Base-by-base conservation (phyloP, 1,140 invertebrate genomes). In the Diplogasteroides magnus region DNA sequence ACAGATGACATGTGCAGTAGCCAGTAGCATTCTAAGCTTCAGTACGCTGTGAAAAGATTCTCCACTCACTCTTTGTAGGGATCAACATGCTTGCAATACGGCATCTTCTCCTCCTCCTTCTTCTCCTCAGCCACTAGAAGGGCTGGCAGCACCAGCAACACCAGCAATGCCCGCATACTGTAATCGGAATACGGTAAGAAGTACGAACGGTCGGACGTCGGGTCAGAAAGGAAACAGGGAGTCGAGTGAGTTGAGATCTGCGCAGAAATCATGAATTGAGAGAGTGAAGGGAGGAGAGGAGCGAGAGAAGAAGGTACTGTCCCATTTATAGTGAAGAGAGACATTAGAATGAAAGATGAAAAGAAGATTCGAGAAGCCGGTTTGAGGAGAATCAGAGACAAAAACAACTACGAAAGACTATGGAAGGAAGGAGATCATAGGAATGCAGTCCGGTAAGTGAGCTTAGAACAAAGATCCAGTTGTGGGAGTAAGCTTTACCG, bases 1-100 rank as follows among this genome's bases (percentile, higher is more conserved):
- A n/a, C n/a, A 29, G 13, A 63, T 1, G 25, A 2, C 27, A 63
- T 63, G 1, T 11, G 31, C 23, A 14, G 27, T 25, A 23, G 29
- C 26, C 37, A 23, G 27, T 11, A 64, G 25, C n/a, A 31, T 29
- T 23, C 56, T 6, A 32, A 58, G 29, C 56, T 57, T 27, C 32
- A 14, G 13, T 32, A 11, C 19, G 32, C n/a, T 1, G 25, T 15
- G 13, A 19, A n/a, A 14, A 13, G 23, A 15, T 13, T n/a, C 31
- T 61, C 14, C 19, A 72, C 69, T 48, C 25, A 72, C 69, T 72
- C 63, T 31, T 72, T 56, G 48, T 74, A 72, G 31, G 72, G 68
- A 61, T 72, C 72, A 26, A 74, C 64, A 48, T 72, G 69, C 61
- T 67, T 61, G 57, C 72, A 72, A 2, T 48, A 59, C 28, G 68